phyloP scores from a whole-genome alignment of 1,140 invertebrate genomes.

The Nautilus pompilius region DNA sequence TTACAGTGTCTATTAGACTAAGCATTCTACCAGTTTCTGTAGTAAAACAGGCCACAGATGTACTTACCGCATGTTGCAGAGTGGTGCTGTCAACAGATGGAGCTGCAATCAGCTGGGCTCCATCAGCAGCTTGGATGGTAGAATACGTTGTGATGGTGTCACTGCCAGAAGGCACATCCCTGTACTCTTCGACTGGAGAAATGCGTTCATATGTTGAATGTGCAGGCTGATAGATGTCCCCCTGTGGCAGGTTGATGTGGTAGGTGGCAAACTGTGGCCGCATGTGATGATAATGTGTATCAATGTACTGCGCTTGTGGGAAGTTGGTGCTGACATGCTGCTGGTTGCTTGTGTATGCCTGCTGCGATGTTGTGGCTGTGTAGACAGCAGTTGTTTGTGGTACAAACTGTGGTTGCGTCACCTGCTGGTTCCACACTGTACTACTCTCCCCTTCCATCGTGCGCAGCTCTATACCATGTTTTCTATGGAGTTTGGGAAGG shows the following conservation, averaged over 20 bases:
- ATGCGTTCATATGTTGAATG: conserved; percentile 32
- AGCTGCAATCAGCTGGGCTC: conserved; percentile 22
- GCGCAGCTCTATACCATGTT: too few relatives aligned
- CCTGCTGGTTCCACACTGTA: conserved; percentile 8
- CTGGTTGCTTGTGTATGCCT: background rate
- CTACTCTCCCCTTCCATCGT: conserved; percentile 5
- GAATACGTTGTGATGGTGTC: conserved; percentile 32
- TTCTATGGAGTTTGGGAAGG: too few relatives aligned
- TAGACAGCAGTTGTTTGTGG: background rate
- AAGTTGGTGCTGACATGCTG: background rate
- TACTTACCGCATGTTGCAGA: conserved; percentile 16
- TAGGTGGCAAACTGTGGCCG: conserved; percentile 10
- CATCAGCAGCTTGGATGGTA: conserved; percentile 15
- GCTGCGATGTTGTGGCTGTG: background rate
- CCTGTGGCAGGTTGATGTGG: conserved; percentile 5
- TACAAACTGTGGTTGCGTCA: conserved; percentile 8
- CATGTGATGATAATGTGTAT: conserved; percentile 10
- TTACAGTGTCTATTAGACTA: too few relatives aligned
- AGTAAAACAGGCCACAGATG: too few relatives aligned
- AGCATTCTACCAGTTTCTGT: too few relatives aligned
- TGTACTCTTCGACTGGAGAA: conserved; percentile 26
- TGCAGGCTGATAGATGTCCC: conserved; percentile 23
- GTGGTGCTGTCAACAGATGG: conserved; percentile 36
- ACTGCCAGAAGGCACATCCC: conserved; percentile 25
- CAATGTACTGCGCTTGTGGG: conserved; percentile 5